Base-by-base conservation (phyloP, 2,797 vertebrate genomes). In the Moxostoma hubbsi region DNA sequence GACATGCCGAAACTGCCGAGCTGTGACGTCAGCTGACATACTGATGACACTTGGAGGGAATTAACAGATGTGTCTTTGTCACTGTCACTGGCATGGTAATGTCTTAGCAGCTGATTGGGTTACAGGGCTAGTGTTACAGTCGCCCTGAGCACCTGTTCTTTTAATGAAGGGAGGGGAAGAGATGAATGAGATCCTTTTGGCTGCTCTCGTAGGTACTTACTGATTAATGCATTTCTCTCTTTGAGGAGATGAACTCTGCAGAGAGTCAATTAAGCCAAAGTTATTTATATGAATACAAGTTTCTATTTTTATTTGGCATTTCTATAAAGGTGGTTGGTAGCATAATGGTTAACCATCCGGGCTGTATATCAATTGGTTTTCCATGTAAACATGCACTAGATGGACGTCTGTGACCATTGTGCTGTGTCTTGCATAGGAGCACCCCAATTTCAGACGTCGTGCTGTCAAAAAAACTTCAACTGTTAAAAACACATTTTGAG, bases 21-120 rank as follows among this genome's bases (percentile, higher is more conserved):
- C 65, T 53, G 64, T 68, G 83, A 83, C 46, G 68, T 75, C 79
- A 76, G 79, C 45, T 73, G 72, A 80, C 78, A 61, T 67, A 76
- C 73, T 18, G 45, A 65, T 49, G 77, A 75, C 81, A 79, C 76
- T 71, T 67, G 9, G 67, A 66, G 80, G 79, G 81, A 79, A 85
- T 88, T 88, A 88, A 77, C 88, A 86, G 81, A 82, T 88, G 84
- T 65, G 71, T 82, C 73, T 82, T 83, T 86, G 79, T 82, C 83
- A 82, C 75, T 53, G 80, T 83, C 77, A 24, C 83, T 83, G 83
- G 81, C 82, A 84, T 85, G 81, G 77, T 24, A 82, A 81, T 58
- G 63, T 73, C 76, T 87, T 87, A 79, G 79, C 84, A 65, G 75
- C 58, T 59, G 70, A 80, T 83, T 76, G 75, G 79, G 82, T 88